Conservation (phyloP, 2,888 invertebrate genomes). For the Caenorhabditis wallacei region DNA sequence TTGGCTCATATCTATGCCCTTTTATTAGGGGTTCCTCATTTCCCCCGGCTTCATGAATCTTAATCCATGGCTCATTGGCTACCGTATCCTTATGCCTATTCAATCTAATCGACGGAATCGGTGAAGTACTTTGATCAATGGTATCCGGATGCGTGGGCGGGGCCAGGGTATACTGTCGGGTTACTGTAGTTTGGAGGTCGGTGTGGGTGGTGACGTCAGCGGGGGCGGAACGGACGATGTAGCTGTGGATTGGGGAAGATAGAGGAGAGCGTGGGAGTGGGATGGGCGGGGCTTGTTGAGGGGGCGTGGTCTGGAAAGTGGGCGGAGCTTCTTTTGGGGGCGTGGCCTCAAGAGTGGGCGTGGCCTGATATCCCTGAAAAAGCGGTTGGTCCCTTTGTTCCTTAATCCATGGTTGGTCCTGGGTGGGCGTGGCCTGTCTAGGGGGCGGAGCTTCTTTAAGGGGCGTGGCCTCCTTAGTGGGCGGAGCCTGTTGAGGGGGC, state of each 20-base stretch:
- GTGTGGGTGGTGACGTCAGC: constrained; percentile 43
- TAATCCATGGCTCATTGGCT: constrained; percentile 39
- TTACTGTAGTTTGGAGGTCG: constrained; percentile 48
- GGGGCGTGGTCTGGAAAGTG: too few relatives aligned
- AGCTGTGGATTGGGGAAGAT: constrained; percentile 11
- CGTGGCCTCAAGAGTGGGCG: too few relatives aligned
- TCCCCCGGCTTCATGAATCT: constrained; percentile 52
- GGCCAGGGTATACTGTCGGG: constrained; percentile 28
- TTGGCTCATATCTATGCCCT: too few relatives aligned
- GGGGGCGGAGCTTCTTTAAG: constrained; percentile 15
- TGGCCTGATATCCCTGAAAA: too few relatives aligned
- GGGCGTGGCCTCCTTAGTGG: too few relatives aligned
- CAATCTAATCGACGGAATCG: constrained; percentile 66
- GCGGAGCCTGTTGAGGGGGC: too few relatives aligned
- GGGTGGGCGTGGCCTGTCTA: too few relatives aligned
- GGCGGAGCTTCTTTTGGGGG: too few relatives aligned
- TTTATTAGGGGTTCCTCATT: too few relatives aligned
- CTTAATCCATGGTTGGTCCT: too few relatives aligned
- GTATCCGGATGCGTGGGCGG: constrained; percentile 27
- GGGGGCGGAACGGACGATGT: constrained; percentile 41
- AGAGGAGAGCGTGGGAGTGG: constrained; percentile 9
- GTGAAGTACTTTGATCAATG: constrained; percentile 68
- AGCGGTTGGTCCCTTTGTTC: too few relatives aligned
- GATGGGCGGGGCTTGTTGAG: neutral
- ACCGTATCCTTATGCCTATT: constrained; percentile 44